Percentiles rank a stretch among this genome's conserved stretches.
Conservation (phyloP, 2,113 vertebrate genomes). For the Prinia subflava region DNA sequence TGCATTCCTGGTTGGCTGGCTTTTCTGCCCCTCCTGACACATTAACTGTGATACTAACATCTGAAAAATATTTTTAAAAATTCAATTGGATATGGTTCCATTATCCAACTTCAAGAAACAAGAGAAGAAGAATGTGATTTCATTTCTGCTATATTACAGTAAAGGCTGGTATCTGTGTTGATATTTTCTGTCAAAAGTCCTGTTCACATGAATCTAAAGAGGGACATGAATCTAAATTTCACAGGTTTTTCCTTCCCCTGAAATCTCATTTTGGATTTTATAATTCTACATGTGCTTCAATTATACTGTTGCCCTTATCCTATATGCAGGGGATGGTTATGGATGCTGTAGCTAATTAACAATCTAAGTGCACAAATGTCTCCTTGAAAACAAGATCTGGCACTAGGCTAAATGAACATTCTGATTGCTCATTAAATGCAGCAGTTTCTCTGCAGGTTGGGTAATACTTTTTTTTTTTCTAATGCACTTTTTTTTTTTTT, state of each 20-base stretch:
- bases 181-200: not conserved
- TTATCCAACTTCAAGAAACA: not conserved
- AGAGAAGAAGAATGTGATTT: not conserved
- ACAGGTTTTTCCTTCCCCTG: not conserved
- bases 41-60: not conserved
- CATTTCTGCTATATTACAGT: not conserved
- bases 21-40: not conserved
- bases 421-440: conserved; percentile 57
- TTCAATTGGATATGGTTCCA: not conserved
- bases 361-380: not conserved
- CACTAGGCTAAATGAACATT: conserved; percentile 52
- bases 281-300: not conserved
- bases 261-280: conserved; percentile 11
- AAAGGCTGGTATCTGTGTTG: not conserved
- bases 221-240: not conserved
- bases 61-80: not conserved
- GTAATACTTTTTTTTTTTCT: not conserved
- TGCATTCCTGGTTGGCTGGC: not conserved
- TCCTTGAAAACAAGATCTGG: conserved; percentile 58
- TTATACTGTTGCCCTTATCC: conserved; percentile 2
- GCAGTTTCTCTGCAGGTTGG: not conserved
- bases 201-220: not conserved
- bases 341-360: conserved; percentile 46
- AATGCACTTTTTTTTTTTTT: not conserved
- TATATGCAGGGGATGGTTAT: conserved; percentile 9